phyloP scores from a whole-genome alignment of 2,888 invertebrate species.

The Portevinia maculata region DNA sequence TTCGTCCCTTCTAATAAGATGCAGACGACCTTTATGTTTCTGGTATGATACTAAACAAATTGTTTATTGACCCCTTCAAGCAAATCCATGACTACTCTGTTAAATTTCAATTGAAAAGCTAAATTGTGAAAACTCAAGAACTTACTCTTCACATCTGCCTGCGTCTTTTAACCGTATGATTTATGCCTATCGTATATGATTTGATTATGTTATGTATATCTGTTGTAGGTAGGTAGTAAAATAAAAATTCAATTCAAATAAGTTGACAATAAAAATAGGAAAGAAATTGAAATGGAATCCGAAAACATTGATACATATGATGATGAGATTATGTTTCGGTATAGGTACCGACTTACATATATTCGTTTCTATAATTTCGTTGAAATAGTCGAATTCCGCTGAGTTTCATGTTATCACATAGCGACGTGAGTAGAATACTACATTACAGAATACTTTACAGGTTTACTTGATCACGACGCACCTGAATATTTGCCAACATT shows the following conservation, averaged over 20 bases:
- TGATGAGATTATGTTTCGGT: slow-evolving; percentile 11
- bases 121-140: slow-evolving; percentile 41
- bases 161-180: slow-evolving; percentile 37
- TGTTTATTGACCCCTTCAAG: slow-evolving; percentile 35
- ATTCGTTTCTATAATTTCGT: not conserved
- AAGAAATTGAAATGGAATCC: slow-evolving; percentile 30
- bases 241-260: slow-evolving; percentile 65
- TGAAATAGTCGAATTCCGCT: slow-evolving; percentile 56
- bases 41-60: slow-evolving; percentile 14
- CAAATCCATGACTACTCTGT: slow-evolving; percentile 17
- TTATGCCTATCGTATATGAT: slow-evolving; percentile 27
- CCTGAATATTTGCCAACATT: too few relatives aligned
- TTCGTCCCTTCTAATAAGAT: slow-evolving; percentile 35
- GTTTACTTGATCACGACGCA: too few relatives aligned
- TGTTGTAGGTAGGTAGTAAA: slow-evolving; percentile 29
- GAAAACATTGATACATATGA: slow-evolving; percentile 23
- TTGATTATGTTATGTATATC: too few relatives aligned
- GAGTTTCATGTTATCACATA: slow-evolving; percentile 52
- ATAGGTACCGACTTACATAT: not conserved
- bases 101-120: slow-evolving; percentile 49
- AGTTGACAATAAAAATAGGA: slow-evolving; percentile 54
- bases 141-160: not conserved
- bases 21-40: slow-evolving; percentile 33
- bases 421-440: slow-evolving; percentile 55
- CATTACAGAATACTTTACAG: too few relatives aligned